These are phyloP conservation scores for Syngnathus scovelli DNA, from an alignment of 2,113 vertebrate species.

Conservation along the genomic window DNA sequence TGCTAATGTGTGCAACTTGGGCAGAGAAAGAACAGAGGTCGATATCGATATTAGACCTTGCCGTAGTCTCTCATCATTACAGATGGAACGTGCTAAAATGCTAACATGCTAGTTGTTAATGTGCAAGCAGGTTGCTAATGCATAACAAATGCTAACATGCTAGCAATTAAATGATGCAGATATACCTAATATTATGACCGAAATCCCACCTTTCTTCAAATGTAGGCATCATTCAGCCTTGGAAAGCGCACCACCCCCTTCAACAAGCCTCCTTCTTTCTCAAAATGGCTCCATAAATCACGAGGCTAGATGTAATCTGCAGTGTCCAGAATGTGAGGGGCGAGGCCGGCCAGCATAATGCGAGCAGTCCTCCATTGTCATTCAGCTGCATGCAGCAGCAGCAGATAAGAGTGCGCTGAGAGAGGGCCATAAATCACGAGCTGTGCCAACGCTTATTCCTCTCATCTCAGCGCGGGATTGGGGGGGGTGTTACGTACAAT, in stretches of 20 bases:
- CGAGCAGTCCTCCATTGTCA: conserved; percentile 91
- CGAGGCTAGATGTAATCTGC: conserved; percentile 93
- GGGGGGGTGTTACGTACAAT: conserved; percentile 25
- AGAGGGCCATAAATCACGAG: conserved; percentile 91
- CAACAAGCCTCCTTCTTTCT: conserved; percentile 72
- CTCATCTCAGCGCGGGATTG: conserved; percentile 72
- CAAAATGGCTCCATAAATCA: conserved; percentile 88
- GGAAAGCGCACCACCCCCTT: conserved; percentile 71
- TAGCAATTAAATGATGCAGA: not conserved
- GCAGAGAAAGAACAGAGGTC: too few relatives aligned
- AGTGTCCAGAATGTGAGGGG: conserved; percentile 88
- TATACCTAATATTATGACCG: not conserved
- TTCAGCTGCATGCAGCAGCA: conserved; percentile 86
- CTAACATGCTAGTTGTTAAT: too few relatives aligned
- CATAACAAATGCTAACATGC: not conserved
- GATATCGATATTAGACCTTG: too few relatives aligned
- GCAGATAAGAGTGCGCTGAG: conserved; percentile 84
- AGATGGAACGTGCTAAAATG: too few relatives aligned
- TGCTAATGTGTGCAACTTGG: too few relatives aligned
- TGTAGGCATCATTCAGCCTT: conserved; percentile 75
- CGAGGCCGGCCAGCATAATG: conserved; percentile 88
- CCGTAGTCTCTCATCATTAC: too few relatives aligned
- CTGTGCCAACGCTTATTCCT: conserved; percentile 72
- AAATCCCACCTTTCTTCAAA: not conserved
- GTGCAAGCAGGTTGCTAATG: too few relatives aligned